These are phyloP conservation scores for Peromyscus nudipes DNA, from an alignment of 2,797 vertebrate genomes.

Conservation along the genomic window DNA sequence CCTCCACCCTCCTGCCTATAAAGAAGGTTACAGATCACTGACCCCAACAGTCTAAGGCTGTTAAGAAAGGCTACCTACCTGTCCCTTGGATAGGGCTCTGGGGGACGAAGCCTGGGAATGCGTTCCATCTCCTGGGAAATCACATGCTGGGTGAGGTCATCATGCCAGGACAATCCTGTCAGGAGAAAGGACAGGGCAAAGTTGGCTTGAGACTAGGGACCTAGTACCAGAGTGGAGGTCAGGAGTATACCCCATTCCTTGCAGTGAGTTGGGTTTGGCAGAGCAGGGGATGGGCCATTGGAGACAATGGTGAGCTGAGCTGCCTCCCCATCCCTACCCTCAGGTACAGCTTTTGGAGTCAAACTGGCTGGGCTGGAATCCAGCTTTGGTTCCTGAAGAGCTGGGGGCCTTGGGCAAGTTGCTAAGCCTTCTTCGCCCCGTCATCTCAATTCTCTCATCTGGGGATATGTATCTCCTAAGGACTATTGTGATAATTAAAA, in stretches of 20 bases:
- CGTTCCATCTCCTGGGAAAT: constrained; percentile 97
- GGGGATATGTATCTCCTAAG: neutral
- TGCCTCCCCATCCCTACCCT: neutral
- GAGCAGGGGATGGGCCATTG: neutral
- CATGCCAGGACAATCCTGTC: constrained; percentile 96
- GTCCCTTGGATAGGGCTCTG: constrained; percentile 85
- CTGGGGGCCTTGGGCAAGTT: neutral
- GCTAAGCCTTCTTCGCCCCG: neutral
- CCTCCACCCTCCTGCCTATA: neutral
- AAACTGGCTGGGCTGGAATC: neutral
- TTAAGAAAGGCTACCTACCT: constrained; percentile 85
- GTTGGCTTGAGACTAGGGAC: neutral
- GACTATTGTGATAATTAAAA: neutral
- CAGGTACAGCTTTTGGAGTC: neutral
- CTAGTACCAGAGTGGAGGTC: neutral
- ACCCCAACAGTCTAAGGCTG: neutral
- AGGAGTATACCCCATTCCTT: neutral
- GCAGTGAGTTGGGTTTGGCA: neutral
- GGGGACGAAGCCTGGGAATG: constrained; percentile 91
- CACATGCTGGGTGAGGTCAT: constrained; percentile 96
- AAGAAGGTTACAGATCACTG: neutral
- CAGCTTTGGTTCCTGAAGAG: neutral
- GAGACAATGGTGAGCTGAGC: neutral
- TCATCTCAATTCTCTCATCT: neutral
- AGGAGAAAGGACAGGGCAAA: neutral